A percentile compares a stretch with the other conserved stretches of the same genome.
These are phyloP conservation scores for Leucophenga montana DNA, from an alignment of 2,888 invertebrate genomes.

Conservation along the genomic window DNA sequence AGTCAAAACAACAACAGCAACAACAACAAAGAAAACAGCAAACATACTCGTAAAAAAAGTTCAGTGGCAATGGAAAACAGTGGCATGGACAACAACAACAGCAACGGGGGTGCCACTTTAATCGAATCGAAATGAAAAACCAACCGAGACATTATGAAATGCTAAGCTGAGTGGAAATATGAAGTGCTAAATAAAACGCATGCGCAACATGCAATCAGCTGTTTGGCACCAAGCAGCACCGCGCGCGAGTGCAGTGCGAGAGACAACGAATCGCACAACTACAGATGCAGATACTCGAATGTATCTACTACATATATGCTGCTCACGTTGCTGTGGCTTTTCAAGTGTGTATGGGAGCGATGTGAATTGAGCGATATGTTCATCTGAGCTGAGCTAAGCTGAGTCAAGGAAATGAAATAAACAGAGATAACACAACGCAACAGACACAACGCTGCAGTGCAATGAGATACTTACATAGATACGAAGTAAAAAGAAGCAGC, in stretches of 20 bases:
- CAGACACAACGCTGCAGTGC: constrained; percentile 23
- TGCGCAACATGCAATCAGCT: constrained; percentile 63
- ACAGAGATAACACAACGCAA: constrained; percentile 51
- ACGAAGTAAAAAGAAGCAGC: constrained; percentile 24
- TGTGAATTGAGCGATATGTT: constrained; percentile 2
- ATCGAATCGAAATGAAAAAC: constrained; percentile 16
- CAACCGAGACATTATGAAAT: background rate
- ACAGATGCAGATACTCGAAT: constrained; percentile 15
- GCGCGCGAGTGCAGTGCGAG: constrained; percentile 33
- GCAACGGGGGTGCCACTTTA: constrained; percentile 4
- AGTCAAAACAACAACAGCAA: constrained; percentile 26
- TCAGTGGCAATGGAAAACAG: constrained; percentile 9
- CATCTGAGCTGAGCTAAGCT: background rate
- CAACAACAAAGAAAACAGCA: constrained; percentile 27
- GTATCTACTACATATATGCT: constrained; percentile 5
- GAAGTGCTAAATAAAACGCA: constrained; percentile 49
- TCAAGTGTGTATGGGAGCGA: constrained; percentile 30
- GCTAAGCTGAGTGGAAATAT: constrained; percentile 31
- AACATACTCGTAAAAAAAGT: constrained; percentile 27
- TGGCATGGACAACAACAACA: background rate
- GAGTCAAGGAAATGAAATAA: constrained; percentile 63
- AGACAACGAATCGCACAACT: background rate
- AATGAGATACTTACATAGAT: constrained; percentile 6
- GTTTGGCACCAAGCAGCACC: constrained; percentile 35
- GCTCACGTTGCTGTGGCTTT: background rate